These are phyloP conservation scores for Vanessa cardui DNA, from an alignment of 2,888 invertebrate genomes.

Conservation along the genomic window DNA sequence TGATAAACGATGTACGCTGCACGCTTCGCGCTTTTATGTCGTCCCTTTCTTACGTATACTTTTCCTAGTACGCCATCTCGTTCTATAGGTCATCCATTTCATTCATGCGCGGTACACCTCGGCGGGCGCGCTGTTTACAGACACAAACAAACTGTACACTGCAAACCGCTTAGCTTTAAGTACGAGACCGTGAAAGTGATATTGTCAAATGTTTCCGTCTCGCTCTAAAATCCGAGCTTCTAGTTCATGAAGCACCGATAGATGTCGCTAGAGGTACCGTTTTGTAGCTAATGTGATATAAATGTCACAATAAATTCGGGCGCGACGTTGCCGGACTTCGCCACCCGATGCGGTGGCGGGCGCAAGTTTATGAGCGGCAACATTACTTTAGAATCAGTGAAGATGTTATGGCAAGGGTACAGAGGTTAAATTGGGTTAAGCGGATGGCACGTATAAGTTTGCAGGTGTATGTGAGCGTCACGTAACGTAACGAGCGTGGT, in stretches of 20 bases:
- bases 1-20: constrained; percentile 84
- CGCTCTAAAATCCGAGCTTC: constrained; percentile 70
- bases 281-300: constrained; percentile 61
- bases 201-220: constrained; percentile 77
- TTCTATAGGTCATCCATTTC: constrained; percentile 77
- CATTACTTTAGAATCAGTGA: constrained; percentile 51
- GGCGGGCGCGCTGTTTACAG: constrained; percentile 81
- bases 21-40: constrained; percentile 70
- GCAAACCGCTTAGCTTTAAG: constrained; percentile 83
- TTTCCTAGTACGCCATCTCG: constrained; percentile 53
- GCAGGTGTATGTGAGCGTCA: constrained; percentile 73
- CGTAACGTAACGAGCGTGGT: constrained; percentile 79
- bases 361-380: constrained; percentile 67
- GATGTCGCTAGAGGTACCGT: constrained; percentile 75
- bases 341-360: constrained; percentile 77
- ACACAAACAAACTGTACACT: constrained; percentile 82
- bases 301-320: constrained; percentile 79
- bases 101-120: constrained; percentile 82
- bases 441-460: constrained; percentile 54
- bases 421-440: constrained; percentile 58
- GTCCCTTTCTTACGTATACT: constrained; percentile 55
- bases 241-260: constrained; percentile 57
- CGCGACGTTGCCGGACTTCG: constrained; percentile 82
- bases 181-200: constrained; percentile 82
- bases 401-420: constrained; percentile 49